Conservation (phyloP, 1,140 invertebrate species). For the Drosophila eugracilis region DNA sequence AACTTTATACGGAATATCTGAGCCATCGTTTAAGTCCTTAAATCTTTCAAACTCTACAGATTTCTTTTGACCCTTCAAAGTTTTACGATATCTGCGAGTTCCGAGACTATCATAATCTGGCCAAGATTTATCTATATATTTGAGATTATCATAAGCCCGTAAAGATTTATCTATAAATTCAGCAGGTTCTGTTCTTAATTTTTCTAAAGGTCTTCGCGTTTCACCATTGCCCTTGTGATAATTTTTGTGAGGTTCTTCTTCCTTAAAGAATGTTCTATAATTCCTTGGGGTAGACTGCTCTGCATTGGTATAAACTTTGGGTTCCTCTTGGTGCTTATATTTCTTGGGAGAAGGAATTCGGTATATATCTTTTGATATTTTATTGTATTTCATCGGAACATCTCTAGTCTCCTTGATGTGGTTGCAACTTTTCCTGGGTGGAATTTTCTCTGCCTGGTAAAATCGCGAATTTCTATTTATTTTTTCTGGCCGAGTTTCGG, state of each 20-base stretch:
- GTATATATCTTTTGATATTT: background rate
- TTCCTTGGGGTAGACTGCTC: background rate
- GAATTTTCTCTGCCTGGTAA: background rate
- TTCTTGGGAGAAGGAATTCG: background rate
- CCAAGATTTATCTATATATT: background rate
- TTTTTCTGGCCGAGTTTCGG: background rate
- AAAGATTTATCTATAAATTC: background rate
- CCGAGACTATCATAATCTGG: background rate
- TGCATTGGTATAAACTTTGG: too few species aligned
- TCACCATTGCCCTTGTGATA: background rate
- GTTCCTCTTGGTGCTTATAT: background rate
- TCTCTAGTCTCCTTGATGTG: background rate
- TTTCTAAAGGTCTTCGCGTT: background rate
- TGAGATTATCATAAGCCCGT: too few species aligned
- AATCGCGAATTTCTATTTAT: background rate
- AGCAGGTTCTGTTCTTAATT: background rate
- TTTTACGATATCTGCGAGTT: background rate
- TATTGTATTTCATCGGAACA: background rate
- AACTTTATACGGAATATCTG: slow-evolving; percentile 47
- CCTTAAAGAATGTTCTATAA: background rate
- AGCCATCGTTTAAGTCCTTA: background rate
- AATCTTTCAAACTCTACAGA: slow-evolving; percentile 14
- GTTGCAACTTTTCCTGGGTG: background rate
- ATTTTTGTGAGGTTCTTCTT: slow-evolving; percentile 1
- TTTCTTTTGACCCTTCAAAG: background rate